These are phyloP conservation scores for Ceuthmochares aereus DNA, from an alignment of 2,113 vertebrate genomes.

Conservation along the genomic window DNA sequence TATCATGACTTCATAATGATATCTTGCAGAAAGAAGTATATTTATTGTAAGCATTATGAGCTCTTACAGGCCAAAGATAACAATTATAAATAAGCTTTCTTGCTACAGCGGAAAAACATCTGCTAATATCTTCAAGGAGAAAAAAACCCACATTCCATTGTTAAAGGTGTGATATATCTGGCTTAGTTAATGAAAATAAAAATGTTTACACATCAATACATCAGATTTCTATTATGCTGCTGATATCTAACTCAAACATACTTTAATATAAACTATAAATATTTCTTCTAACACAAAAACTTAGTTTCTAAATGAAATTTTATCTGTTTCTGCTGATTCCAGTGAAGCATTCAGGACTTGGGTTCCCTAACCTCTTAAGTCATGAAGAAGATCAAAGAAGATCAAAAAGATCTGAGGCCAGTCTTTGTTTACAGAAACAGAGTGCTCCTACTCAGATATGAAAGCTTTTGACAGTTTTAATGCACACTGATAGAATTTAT, in stretches of 20 bases:
- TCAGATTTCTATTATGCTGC: background rate
- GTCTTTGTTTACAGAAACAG: background rate
- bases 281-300: background rate
- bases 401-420: background rate
- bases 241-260: background rate
- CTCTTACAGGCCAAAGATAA: background rate
- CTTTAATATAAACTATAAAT: background rate
- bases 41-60: background rate
- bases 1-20: background rate
- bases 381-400: background rate
- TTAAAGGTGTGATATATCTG: background rate
- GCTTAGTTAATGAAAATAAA: background rate
- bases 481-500: background rate
- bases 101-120: background rate
- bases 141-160: background rate
- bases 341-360: background rate
- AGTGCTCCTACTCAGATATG: background rate
- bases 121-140: background rate
- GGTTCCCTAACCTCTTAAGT: background rate
- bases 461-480: background rate
- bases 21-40: background rate
- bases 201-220: background rate
- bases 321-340: background rate
- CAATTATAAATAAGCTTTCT: background rate
- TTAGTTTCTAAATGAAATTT: background rate